These are phyloP conservation scores for Garrulus glandarius DNA, from an alignment of 2,797 vertebrate genomes.

Conservation along the genomic window DNA sequence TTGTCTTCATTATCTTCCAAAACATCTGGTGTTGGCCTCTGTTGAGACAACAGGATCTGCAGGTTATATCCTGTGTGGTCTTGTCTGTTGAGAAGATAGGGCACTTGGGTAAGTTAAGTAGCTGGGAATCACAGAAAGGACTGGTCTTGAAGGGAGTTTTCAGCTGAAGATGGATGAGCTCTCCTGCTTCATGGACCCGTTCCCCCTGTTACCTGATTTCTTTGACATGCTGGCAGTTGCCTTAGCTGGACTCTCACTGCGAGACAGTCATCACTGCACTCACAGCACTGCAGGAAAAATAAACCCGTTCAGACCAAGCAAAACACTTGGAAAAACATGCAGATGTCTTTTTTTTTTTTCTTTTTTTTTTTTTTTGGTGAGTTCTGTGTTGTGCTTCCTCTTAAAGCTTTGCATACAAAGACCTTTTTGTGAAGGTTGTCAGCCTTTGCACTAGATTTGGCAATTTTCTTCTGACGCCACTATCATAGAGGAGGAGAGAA, in stretches of 20 bases:
- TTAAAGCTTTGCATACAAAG: conserved; percentile 14
- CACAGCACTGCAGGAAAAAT: conserved; percentile 60
- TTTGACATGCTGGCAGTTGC: conserved; percentile 25
- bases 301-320: conserved; percentile 49
- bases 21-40: not conserved
- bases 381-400: conserved; percentile 16
- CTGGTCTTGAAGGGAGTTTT: conserved; percentile 8
- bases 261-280: conserved; percentile 33
- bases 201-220: conserved; percentile 36
- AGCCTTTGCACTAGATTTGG: not conserved
- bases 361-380: not conserved
- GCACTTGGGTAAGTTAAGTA: conserved; percentile 45
- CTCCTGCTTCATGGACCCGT: not conserved
- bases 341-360: not conserved
- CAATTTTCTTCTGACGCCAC: not conserved
- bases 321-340: conserved; percentile 51
- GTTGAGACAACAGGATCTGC: not conserved
- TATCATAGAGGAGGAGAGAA: not conserved
- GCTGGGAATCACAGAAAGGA: conserved; percentile 1
- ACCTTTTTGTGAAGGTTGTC: conserved; percentile 8
- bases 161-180: conserved; percentile 68
- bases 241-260: not conserved
- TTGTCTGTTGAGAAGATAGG: not conserved
- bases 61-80: conserved; percentile 45
- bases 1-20: not conserved